Evolutionary conservation across 2,113 vertebrate species (phyloP).

Genomic region (Naja naja): DNA sequence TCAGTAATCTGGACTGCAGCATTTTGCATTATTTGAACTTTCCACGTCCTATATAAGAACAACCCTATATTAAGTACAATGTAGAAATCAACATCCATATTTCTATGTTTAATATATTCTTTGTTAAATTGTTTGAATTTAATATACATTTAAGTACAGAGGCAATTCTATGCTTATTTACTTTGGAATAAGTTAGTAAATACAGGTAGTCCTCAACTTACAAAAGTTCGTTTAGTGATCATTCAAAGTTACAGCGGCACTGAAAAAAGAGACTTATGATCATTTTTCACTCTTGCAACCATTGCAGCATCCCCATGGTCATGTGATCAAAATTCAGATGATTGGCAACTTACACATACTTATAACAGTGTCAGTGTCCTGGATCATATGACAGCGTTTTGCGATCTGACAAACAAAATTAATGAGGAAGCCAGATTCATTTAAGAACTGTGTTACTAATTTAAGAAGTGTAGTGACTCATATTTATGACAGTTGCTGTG

Average conservation of each 20-base stretch:
- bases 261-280: not conserved
- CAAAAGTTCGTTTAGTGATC: not conserved
- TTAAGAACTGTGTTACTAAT: not conserved
- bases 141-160: not conserved
- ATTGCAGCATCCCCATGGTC: not conserved
- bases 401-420: not conserved
- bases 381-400: not conserved
- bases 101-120: not conserved
- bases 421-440: not conserved
- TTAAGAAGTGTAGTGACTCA: too few relatives aligned
- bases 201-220: not conserved
- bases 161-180: not conserved
- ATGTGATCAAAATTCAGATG: not conserved
- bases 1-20: not conserved
- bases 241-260: not conserved
- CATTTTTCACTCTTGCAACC: not conserved
- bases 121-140: not conserved
- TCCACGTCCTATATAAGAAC: not conserved
- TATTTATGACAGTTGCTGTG: too few relatives aligned
- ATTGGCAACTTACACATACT: not conserved
- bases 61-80: not conserved
- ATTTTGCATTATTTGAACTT: not conserved
- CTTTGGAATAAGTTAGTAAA: not conserved
- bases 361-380: not conserved
- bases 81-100: not conserved